phyloP scores from a whole-genome alignment of 2,113 vertebrate genomes.

The Pyxicephalus adspersus region DNA sequence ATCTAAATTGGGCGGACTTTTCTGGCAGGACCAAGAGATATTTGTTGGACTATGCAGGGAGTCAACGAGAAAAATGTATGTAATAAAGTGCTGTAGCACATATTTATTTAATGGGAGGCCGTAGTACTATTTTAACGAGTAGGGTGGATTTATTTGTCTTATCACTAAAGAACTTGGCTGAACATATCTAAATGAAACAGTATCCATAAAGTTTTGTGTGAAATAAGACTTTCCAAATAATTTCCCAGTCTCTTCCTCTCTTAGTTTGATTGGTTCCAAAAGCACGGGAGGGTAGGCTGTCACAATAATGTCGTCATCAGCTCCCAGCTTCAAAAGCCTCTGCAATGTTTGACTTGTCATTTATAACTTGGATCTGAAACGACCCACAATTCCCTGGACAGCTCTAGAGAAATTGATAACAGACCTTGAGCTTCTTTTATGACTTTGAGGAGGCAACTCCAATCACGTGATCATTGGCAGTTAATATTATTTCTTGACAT shows the following conservation, averaged over 20 bases:
- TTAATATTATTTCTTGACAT: constrained; percentile 82
- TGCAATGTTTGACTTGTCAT: constrained; percentile 87
- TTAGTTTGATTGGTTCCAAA: constrained; percentile 74
- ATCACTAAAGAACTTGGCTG: constrained; percentile 37
- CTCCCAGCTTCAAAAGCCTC: constrained; percentile 81
- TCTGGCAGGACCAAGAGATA: no score
- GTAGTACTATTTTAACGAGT: no score
- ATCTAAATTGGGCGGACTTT: no score
- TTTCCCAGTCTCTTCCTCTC: constrained; percentile 73
- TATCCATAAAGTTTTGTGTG: constrained; percentile 72
- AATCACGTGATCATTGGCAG: constrained; percentile 80
- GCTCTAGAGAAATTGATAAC: constrained; percentile 87
- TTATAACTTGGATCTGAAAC: constrained; percentile 87
- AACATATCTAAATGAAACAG: constrained; percentile 60
- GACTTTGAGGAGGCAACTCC: constrained; percentile 76
- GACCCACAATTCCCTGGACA: constrained; percentile 80
- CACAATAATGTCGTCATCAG: constrained; percentile 81
- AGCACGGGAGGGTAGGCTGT: constrained; percentile 76
- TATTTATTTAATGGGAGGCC: no score
- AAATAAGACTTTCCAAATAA: constrained; percentile 72
- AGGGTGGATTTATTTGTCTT: no score
- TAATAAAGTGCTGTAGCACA: no score
- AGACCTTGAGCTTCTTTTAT: constrained; percentile 79
- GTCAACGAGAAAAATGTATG: no score
- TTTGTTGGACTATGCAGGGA: no score